Evolutionary conservation across 2,797 vertebrate genomes (phyloP).

Genomic region (Psittacula echo): DNA sequence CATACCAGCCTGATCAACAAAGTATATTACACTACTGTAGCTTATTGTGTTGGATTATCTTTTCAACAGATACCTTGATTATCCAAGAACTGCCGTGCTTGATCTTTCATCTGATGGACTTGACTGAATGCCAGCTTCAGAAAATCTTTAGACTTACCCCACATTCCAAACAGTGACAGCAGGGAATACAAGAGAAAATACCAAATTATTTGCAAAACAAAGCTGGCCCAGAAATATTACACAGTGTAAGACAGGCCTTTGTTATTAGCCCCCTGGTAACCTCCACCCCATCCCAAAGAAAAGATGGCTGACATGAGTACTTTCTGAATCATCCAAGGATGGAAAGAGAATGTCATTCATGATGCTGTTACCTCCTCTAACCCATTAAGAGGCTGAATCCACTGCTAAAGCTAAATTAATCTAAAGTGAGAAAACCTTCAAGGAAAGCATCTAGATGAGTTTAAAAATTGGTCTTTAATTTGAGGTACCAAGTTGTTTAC

Average conservation of each 20-base stretch:
- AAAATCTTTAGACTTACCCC: slow-evolving; percentile 59
- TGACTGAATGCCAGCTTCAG: slow-evolving; percentile 19
- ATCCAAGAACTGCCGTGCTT: background rate
- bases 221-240: background rate
- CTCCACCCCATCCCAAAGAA: background rate
- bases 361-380: background rate
- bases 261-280: background rate
- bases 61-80: background rate
- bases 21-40: background rate
- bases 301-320: background rate
- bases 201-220: slow-evolving; percentile 62
- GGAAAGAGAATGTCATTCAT: background rate
- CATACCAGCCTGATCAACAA: background rate
- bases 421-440: background rate
- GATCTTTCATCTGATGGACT: background rate
- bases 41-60: background rate
- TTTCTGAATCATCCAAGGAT: background rate
- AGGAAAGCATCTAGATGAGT: background rate
- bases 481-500: background rate
- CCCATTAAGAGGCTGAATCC: background rate
- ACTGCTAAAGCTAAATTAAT: background rate
- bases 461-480: background rate
- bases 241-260: background rate
- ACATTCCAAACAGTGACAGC: slow-evolving; percentile 54
- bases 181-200: slow-evolving; percentile 60